Percentiles rank a stretch among this genome's conserved stretches.
Conservation (phyloP, 1,140 invertebrate species). For the Sycophaga agraensis region DNA sequence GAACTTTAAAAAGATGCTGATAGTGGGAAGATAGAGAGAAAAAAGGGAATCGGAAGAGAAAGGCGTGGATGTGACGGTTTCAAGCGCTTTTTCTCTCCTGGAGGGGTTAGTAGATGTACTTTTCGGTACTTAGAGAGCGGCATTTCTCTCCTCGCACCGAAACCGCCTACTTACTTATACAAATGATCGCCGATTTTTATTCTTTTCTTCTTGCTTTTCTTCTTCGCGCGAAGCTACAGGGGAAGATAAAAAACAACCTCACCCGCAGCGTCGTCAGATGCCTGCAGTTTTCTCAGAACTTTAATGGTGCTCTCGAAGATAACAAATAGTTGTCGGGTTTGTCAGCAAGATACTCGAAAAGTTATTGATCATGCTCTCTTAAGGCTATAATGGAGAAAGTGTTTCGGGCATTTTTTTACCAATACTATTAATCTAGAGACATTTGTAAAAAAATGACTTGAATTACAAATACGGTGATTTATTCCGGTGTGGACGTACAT, state of each 20-base stretch:
- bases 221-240: too few species aligned
- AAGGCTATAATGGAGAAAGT: too few species aligned
- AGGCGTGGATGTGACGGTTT: conserved; percentile 13
- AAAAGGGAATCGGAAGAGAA: conserved; percentile 2
- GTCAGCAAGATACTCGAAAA: conserved; percentile 2
- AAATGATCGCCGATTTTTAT: conserved; percentile 23
- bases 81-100: background rate
- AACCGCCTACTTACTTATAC: conserved; percentile 21
- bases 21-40: conserved; percentile 6
- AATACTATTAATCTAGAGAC: too few species aligned
- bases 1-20: conserved; percentile 20
- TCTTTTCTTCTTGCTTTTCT: background rate
- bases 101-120: background rate
- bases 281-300: background rate
- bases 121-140: conserved; percentile 8
- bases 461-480: too few species aligned
- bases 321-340: conserved; percentile 21
- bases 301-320: conserved; percentile 3
- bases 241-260: too few species aligned
- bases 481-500: too few species aligned
- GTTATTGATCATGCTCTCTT: conserved; percentile 12
- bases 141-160: background rate
- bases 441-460: too few species aligned
- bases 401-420: too few species aligned
- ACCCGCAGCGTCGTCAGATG: too few species aligned